Conservation (phyloP, 2,797 vertebrate genomes). For the Tokudaia muenninki region DNA sequence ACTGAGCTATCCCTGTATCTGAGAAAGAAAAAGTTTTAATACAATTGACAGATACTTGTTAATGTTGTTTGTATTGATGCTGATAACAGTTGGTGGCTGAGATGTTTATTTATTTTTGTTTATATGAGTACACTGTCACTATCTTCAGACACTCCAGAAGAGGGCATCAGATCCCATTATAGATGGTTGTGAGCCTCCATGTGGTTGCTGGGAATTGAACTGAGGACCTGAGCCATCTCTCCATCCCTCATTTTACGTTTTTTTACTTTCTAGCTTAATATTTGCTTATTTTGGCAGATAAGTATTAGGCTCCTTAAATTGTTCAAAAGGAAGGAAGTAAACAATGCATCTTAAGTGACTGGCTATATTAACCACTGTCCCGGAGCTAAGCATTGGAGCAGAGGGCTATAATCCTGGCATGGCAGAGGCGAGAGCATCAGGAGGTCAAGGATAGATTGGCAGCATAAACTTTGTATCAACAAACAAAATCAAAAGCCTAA, state of each 20-base stretch:
- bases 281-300: slow-evolving; percentile 20
- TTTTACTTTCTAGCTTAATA: neutral
- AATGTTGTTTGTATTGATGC: neutral
- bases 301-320: slow-evolving; percentile 46
- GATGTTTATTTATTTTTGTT: too few relatives aligned
- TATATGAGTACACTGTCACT: too few relatives aligned
- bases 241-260: neutral
- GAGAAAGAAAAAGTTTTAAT: neutral
- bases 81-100: neutral
- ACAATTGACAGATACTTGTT: neutral
- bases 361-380: neutral
- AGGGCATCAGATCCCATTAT: too few relatives aligned
- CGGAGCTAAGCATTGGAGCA: neutral
- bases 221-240: too few relatives aligned
- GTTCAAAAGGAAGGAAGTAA: neutral
- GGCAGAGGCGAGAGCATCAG: neutral
- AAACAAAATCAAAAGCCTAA: neutral
- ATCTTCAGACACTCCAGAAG: too few relatives aligned
- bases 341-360: neutral
- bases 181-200: too few relatives aligned
- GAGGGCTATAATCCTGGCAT: neutral
- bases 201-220: too few relatives aligned
- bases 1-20: neutral
- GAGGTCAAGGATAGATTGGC: neutral
- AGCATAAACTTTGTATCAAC: neutral